These are phyloP conservation scores for Aptenodytes forsteri DNA, from an alignment of 2,113 vertebrate species.

Conservation along the genomic window DNA sequence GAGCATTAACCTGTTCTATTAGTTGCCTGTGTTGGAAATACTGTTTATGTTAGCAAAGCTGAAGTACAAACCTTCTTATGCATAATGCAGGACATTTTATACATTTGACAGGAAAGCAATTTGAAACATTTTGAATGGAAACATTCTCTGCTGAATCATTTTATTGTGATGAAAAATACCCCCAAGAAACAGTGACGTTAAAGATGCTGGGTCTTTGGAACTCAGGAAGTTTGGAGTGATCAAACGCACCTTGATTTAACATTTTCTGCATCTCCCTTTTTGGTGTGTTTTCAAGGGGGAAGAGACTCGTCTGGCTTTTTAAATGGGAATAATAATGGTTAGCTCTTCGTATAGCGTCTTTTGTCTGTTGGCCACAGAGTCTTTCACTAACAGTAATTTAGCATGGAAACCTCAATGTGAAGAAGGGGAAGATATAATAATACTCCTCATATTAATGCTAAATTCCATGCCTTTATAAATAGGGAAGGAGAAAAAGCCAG, in stretches of 20 bases:
- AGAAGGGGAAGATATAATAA: neutral
- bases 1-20: constrained; percentile 35
- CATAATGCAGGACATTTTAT: constrained; percentile 51
- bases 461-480: neutral
- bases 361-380: neutral
- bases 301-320: neutral
- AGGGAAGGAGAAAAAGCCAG: neutral
- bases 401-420: neutral
- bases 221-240: constrained; percentile 6
- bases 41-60: constrained; percentile 44
- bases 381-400: constrained; percentile 13
- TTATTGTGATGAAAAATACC: constrained; percentile 37
- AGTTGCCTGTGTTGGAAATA: constrained; percentile 25
- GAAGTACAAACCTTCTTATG: constrained; percentile 44
- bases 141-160: constrained; percentile 28
- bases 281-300: neutral
- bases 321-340: neutral
- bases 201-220: neutral
- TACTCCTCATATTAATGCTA: neutral
- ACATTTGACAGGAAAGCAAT: constrained; percentile 39
- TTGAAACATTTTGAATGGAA: constrained; percentile 45
- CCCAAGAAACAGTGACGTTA: neutral
- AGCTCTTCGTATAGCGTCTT: neutral
- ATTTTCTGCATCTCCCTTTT: neutral
- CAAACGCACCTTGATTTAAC: constrained; percentile 18